Evolutionary conservation across 1,140 invertebrate genomes (phyloP), one percentile per base, ranked within the genome.

Genomic region (Drosophila kepulauana): DNA sequence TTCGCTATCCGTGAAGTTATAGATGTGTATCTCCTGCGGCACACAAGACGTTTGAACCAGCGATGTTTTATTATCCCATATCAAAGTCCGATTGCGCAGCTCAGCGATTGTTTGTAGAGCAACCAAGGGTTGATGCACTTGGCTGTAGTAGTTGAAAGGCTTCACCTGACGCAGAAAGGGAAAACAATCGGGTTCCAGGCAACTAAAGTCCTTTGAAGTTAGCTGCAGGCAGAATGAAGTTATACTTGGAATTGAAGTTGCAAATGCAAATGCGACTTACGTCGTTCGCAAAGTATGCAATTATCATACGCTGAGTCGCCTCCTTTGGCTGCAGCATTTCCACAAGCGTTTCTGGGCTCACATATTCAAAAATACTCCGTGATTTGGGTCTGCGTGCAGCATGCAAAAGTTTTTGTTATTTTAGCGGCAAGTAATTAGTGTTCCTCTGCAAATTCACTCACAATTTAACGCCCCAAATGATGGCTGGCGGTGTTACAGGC

Each of bases 381-480:
- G 13, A 0, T 2, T 43, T 35, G 1, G 54, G 43, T 3, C 79
- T 87, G 64, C 3, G 15, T 28, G 16, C 46, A 25, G 35, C 48
- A 46, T 48, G n/a, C 3, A n/a, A 0, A 8, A 8, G 0, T 15
- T 20, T 20, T 3, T 15, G 10, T 25, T 25, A 25, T 25, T 25
- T 25, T 13, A 33, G 5, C 7, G 15, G 10, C 15, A 13, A 41
- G 7, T 15, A 25, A 46, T 28, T 35, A 33, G 6, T 25, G n/a
- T 5, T 20, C 2, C 10, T 30, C 30, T 33, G 30, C 30, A 38
- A 8, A 38, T 25, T 25, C 2, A 89, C 85, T 89, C 45, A 88
- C 85, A 68, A 51, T 5, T 71, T n/a, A 0, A 7, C 35, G n/a
- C 85, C 85, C 85, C 78, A 88, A 3, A 88, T 67, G 0, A 88